A percentile compares a stretch with the other conserved stretches of the same genome.
Conservation (phyloP, 2,113 vertebrate genomes). For the Gracilinanus agilis region DNA sequence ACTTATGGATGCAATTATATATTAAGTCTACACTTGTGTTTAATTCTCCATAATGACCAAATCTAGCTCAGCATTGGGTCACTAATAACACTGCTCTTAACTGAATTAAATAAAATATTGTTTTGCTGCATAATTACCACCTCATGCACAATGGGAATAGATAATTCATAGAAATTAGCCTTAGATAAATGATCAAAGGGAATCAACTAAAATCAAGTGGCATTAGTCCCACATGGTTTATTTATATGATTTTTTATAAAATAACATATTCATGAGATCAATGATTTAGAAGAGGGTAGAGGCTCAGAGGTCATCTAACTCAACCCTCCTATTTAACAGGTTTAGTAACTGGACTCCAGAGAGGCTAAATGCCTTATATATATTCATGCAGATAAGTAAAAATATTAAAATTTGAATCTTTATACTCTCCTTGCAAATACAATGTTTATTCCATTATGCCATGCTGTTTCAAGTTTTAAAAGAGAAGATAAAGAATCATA, state of each 20-base stretch:
- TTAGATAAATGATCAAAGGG: background rate
- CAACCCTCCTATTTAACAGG: background rate
- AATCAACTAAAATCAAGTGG: background rate
- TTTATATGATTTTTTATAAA: background rate
- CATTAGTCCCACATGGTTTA: background rate
- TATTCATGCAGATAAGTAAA: background rate
- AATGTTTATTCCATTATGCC: background rate
- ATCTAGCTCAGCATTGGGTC: background rate
- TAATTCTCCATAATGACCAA: background rate
- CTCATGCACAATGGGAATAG: background rate
- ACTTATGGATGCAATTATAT: background rate
- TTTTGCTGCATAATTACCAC: background rate
- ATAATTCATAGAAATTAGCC: background rate
- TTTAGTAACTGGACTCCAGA: background rate
- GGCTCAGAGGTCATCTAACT: background rate
- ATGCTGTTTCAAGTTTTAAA: background rate
- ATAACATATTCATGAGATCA: background rate
- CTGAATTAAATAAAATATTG: background rate
- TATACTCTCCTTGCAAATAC: background rate
- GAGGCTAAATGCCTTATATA: background rate
- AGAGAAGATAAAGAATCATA: background rate
- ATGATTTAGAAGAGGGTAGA: background rate
- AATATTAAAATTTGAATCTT: background rate
- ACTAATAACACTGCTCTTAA: background rate
- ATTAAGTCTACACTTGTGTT: background rate